Percentiles rank a stretch among this genome's conserved stretches.
Conservation (phyloP, 2,888 invertebrate genomes). For the Mongoloraphidia duomilia region DNA sequence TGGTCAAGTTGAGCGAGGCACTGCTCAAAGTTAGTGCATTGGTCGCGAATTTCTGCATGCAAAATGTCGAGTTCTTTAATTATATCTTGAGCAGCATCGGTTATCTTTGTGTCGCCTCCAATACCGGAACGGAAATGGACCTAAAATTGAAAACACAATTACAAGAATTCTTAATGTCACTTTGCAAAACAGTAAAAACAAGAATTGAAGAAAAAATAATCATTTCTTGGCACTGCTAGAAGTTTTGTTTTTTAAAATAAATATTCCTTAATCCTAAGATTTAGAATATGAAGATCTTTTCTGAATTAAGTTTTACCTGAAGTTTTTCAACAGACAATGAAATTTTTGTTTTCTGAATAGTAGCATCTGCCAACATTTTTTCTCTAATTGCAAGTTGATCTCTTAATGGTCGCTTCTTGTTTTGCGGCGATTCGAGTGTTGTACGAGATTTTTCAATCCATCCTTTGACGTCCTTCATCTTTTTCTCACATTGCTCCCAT, state of each 20-base stretch:
- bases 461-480: conserved; percentile 73
- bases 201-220: too few relatives aligned
- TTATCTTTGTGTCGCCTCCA: conserved; percentile 62
- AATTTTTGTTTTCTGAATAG: conserved; percentile 82
- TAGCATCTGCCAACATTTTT: conserved; percentile 72
- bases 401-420: conserved; percentile 72
- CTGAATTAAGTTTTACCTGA: conserved; percentile 43
- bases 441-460: conserved; percentile 82
- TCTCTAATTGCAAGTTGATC: conserved; percentile 77
- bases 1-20: conserved; percentile 76
- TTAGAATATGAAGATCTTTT: background rate
- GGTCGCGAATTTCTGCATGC: conserved; percentile 42
- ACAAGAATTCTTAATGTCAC: background rate
- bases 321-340: conserved; percentile 80
- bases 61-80: conserved; percentile 53
- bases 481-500: conserved; percentile 92
- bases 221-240: background rate
- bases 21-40: conserved; percentile 51
- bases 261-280: background rate
- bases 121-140: conserved; percentile 81
- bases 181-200: too few relatives aligned
- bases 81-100: conserved; percentile 55
- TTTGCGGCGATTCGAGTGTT: conserved; percentile 63
- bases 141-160: conserved; percentile 28
- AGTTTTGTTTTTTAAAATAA: background rate